These are phyloP conservation scores for Epirrhoe tristata DNA, from an alignment of 2,888 invertebrate genomes.

Conservation along the genomic window DNA sequence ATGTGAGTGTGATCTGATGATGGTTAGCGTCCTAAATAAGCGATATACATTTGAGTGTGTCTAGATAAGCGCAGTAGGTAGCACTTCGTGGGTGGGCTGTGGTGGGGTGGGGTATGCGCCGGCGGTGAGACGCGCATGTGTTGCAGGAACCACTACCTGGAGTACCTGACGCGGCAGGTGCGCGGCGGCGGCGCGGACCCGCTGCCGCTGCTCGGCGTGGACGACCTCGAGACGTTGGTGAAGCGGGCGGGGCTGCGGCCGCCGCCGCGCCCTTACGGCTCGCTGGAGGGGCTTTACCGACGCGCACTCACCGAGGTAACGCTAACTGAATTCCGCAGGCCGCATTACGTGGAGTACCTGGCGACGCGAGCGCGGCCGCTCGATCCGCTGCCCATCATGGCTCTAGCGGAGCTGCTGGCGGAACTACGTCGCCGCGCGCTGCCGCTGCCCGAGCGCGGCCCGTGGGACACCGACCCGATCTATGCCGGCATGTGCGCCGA, in stretches of 20 bases:
- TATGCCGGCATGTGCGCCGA: constrained; percentile 94
- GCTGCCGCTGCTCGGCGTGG: constrained; percentile 89
- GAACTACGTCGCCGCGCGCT: constrained; percentile 94
- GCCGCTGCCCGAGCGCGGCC: constrained; percentile 92
- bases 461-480: constrained; percentile 93
- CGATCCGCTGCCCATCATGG: constrained; percentile 96
- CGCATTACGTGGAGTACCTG: constrained; percentile 98
- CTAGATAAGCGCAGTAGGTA: background rate
- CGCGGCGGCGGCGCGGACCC: constrained; percentile 91
- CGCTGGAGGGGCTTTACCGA: constrained; percentile 87
- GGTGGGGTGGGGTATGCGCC: constrained; percentile 22
- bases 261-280: constrained; percentile 92
- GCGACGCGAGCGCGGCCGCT: constrained; percentile 94
- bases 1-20: no score
- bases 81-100: constrained; percentile 3
- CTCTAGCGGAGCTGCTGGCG: constrained; percentile 93
- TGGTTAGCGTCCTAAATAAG: no score
- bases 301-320: constrained; percentile 87
- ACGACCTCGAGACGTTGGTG: constrained; percentile 93
- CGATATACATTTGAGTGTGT: no score
- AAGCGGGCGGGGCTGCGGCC: constrained; percentile 89
- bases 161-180: constrained; percentile 93
- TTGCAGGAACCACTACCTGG: constrained; percentile 95
- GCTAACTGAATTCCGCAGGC: constrained; percentile 86
- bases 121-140: constrained; percentile 67